Evolutionary conservation across 1,140 invertebrate genomes (phyloP), one percentile per base, ranked within the genome.

Genomic region (Hyles euphorbiae): DNA sequence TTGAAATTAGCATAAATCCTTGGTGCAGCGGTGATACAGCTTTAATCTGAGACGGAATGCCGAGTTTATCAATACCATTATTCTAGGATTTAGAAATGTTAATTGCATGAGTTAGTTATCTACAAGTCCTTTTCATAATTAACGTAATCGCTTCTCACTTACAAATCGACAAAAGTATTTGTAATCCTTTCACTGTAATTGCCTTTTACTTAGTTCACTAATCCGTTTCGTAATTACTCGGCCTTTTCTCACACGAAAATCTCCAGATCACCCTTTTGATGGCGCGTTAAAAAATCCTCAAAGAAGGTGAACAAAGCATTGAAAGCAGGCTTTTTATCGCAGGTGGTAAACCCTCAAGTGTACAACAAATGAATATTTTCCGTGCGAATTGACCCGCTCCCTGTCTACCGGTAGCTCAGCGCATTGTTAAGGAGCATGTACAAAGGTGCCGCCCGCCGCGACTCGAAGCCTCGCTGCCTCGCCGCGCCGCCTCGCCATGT

Each of bases 341-440:
- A 87, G 80, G 82, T 87, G 82, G 78, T 71, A 66, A 83, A 71
- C 77, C 61, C 72, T 84, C 75, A 87, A 87, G 81, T 87, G 81
- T 68, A 69, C 73, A 76, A 56, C 76, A 77, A 81, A 61, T 71
- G 69, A 79, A 72, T 73, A 60, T 69, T 65, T 76, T 76, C 74
- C 75, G 63, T 71, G 63, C 70, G 72, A 76, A 72, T 77, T 58
- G 60, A 47, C 52, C 43, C 48, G 70, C 63, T 68, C 52, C 36
- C 65, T 57, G 60, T 64, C 50, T 54, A 52, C 67, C 78, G 70
- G 83, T 81, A 81, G 80, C 78, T 34, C n/a, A 55, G 34, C 34
- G 64, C 56, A 72, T 81, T 81, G 78, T 81, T 63, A 59, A 48
- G 58, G 54, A 58, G 51, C 43, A 49, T 50, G 55, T 49, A 75